These are phyloP conservation scores for Oopsacas minuta DNA, from an alignment of 37 sponge, comb jelly and placozoan species.

Conservation along the genomic window DNA sequence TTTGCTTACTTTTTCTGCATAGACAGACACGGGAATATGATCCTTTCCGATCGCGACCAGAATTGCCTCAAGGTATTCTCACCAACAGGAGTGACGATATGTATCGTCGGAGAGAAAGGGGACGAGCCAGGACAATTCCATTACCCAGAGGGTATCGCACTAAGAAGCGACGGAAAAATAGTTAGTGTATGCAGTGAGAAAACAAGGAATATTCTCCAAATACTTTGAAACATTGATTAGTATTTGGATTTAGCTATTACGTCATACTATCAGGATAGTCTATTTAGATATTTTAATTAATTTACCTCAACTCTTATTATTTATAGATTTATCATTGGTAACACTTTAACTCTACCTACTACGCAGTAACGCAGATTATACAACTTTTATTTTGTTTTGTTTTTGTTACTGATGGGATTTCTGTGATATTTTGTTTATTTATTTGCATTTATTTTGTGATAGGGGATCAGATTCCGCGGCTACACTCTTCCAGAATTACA, in stretches of 20 bases:
- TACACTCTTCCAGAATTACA: conserved; percentile 94
- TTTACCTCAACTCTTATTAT: too few relatives aligned
- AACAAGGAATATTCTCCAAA: neutral
- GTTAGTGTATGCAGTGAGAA: conserved; percentile 5
- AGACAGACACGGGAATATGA: conserved; percentile 8
- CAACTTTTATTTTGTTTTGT: too few relatives aligned
- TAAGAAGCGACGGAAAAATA: neutral
- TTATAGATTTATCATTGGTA: too few relatives aligned
- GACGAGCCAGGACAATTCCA: conserved; percentile 5
- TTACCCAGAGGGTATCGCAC: conserved; percentile 2
- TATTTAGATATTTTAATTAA: neutral
- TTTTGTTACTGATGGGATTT: neutral
- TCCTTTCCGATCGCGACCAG: neutral
- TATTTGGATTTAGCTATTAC: too few relatives aligned
- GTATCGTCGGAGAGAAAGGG: conserved; percentile 8
- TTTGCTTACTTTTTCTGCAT: neutral
- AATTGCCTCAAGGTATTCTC: conserved; percentile 11
- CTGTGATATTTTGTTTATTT: neutral
- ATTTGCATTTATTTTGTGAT: neutral
- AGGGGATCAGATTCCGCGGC: conserved; percentile 91
- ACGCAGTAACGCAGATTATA: too few relatives aligned
- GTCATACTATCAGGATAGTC: neutral
- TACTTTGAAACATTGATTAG: too few relatives aligned
- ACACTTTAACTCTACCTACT: neutral
- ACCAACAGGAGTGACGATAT: neutral